Evolutionary conservation across 92 coral and sea anemone species (phyloP), one percentile per base, ranked within the genome.

Genomic region (Zoanthus sansibaricus): DNA sequence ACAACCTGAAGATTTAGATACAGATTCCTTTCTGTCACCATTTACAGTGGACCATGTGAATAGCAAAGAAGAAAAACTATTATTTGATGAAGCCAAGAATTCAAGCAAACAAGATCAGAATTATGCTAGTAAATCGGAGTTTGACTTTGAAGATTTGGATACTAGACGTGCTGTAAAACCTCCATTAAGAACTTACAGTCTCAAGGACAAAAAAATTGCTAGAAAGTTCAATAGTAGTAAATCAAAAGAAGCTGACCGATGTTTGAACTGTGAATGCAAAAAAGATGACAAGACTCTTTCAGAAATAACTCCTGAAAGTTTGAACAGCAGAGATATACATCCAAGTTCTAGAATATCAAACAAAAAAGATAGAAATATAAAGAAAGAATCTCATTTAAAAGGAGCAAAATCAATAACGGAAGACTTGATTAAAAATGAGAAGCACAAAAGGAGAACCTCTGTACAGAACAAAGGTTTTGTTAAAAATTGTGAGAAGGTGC

Each of bases 11-110:
- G 76, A 32, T 52, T 72, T 66, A 79, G 91, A 20, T 51, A 55
- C 83, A 51, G 93, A 90, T 62, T 80, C 90, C 7, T 90, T 79
- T 59, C 83, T 79, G 76, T 86, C 75, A 67, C 85, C 88, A 52
- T 74, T 88, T 52, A 88, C 87, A 47, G 86, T 77, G 11, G 52
- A 51, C 58, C 16, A 75, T 58, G 66, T 58, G 66, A 58, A 58
- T 58, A 14, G 9, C n/a, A 5, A 1, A 58, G 66, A 58, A 58
- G 66, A 58, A 58, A 58, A 58, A 1, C 1, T 14, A 11, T 58
- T 14, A 58, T 58, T 58, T 58, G 66, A 58, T 11, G 66, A 58
- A 1, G 66, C 66, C 66, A 58, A 14, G 66, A 58, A 11, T 14
- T 58, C n/a, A 58, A 14, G 17, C 66, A 58, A 58, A 58, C 66